These are phyloP conservation scores for Alsophila aescularia DNA, from an alignment of 2,888 invertebrate species.

Conservation along the genomic window DNA sequence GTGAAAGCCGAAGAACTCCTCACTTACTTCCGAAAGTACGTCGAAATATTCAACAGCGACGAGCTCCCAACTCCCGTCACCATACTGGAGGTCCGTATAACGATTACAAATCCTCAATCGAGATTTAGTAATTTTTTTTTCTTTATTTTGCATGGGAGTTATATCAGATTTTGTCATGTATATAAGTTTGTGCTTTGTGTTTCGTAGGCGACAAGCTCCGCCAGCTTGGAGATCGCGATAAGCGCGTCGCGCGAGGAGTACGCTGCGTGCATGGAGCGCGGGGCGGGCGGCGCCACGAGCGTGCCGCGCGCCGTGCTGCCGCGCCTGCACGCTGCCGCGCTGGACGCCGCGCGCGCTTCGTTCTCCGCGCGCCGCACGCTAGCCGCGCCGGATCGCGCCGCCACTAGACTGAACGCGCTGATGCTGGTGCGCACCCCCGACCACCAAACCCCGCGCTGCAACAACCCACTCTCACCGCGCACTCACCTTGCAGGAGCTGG, in stretches of 20 bases:
- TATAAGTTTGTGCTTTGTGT: not conserved
- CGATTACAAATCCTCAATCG: not conserved
- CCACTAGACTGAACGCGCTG: conserved; percentile 8
- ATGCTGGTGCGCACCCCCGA: conserved; percentile 2
- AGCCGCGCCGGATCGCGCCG: not conserved
- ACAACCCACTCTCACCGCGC: conserved; percentile 9
- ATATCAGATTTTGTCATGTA: too few relatives aligned
- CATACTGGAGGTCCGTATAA: conserved; percentile 91
- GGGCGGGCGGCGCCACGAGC: conserved; percentile 79
- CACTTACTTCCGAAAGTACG: conserved; percentile 97
- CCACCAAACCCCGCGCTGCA: not conserved
- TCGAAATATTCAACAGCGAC: conserved; percentile 96
- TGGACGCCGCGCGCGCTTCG: conserved; percentile 47
- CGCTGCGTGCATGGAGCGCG: conserved; percentile 28
- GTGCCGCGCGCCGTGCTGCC: conserved; percentile 12
- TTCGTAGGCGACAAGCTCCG: conserved; percentile 15
- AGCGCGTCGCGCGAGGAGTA: conserved; percentile 13
- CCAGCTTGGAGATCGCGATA: conserved; percentile 41
- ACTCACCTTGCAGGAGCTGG: conserved; percentile 42
- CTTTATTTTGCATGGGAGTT: too few relatives aligned
- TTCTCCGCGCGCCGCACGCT: conserved; percentile 80
- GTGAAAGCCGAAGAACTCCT: conserved; percentile 95
- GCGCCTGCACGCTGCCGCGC: conserved; percentile 75
- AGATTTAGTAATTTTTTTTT: too few relatives aligned
- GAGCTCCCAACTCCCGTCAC: conserved; percentile 97